Percentiles rank a stretch among this genome's conserved stretches.
Evolutionary conservation across 2,888 invertebrate species (phyloP).

Genomic region (Orgyia antiqua): DNA sequence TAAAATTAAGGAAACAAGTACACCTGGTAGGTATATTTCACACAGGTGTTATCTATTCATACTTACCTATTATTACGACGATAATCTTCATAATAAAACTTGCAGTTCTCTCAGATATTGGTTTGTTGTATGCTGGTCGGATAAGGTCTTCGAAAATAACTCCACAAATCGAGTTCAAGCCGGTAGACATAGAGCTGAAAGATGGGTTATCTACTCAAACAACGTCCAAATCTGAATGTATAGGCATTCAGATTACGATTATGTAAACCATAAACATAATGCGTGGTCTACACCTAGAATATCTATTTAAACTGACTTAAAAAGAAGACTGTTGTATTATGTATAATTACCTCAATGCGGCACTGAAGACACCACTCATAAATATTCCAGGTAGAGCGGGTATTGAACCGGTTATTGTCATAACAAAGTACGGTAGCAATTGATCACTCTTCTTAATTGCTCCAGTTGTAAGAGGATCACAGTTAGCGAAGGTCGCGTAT

Average conservation of each 20-base stretch:
- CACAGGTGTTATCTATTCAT: no score
- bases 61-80: slow-evolving; percentile 79
- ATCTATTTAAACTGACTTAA: no score
- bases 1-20: no score
- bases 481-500: slow-evolving; percentile 89
- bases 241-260: no score
- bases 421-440: slow-evolving; percentile 88
- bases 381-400: slow-evolving; percentile 91
- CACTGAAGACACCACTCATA: slow-evolving; percentile 91
- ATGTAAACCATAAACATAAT: no score
- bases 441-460: slow-evolving; percentile 85
- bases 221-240: no score
- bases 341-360: slow-evolving; percentile 84
- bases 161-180: slow-evolving; percentile 85
- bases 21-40: no score
- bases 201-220: no score
- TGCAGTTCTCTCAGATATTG: slow-evolving; percentile 80
- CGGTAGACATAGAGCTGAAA: slow-evolving; percentile 85
- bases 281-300: no score
- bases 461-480: slow-evolving; percentile 89
- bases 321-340: no score
- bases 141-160: slow-evolving; percentile 87
- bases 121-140: slow-evolving; percentile 80
- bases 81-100: slow-evolving; percentile 84
- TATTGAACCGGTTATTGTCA: slow-evolving; percentile 84